A percentile compares a stretch with the other conserved stretches of the same genome.
Conservation (phyloP, 2,888 invertebrate species). For the Falcaria lacertinaria region DNA sequence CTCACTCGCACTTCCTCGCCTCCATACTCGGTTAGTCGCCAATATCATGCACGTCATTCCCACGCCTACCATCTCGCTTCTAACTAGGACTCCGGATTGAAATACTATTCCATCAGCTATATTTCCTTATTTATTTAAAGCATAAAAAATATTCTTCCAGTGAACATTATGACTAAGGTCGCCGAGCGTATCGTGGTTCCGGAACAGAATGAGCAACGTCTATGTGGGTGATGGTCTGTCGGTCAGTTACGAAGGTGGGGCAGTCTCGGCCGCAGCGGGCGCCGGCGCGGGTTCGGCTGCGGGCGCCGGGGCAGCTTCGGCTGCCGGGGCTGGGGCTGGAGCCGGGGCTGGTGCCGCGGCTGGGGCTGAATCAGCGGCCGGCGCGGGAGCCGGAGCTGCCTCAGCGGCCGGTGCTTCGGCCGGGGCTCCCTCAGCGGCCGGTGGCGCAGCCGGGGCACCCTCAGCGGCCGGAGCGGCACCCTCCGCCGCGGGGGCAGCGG, state of each 20-base stretch:
- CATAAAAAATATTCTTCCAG: slow-evolving; percentile 42
- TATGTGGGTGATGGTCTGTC: neutral
- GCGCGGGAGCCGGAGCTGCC: slow-evolving; percentile 19
- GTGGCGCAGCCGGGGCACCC: slow-evolving; percentile 18
- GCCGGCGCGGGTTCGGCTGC: slow-evolving; percentile 17
- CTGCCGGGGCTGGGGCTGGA: slow-evolving; percentile 11
- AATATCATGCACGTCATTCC: slow-evolving; percentile 42
- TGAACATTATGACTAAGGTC: slow-evolving; percentile 15
- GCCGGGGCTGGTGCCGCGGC: slow-evolving; percentile 21
- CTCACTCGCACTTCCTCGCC: slow-evolving; percentile 26
- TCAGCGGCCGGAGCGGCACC: slow-evolving; percentile 19
- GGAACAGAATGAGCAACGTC: slow-evolving; percentile 4
- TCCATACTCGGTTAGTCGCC: slow-evolving; percentile 20
- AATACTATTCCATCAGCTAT: slow-evolving; percentile 74
- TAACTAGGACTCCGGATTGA: slow-evolving; percentile 21
- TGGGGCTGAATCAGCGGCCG: slow-evolving; percentile 6
- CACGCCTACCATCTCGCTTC: slow-evolving; percentile 10
- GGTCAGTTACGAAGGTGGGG: slow-evolving; percentile 11
- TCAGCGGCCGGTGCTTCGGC: slow-evolving; percentile 18
- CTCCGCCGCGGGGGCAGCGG: slow-evolving; percentile 23
- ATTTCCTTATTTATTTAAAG: slow-evolving; percentile 49
- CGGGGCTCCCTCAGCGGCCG: slow-evolving; percentile 11
- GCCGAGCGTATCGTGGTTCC: slow-evolving; percentile 11
- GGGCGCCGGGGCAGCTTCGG: slow-evolving; percentile 10
- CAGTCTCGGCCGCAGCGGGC: slow-evolving; percentile 22